Evolutionary conservation across 2,113 vertebrate species (phyloP).

Genomic region (Campylomormyrus numenius): DNA sequence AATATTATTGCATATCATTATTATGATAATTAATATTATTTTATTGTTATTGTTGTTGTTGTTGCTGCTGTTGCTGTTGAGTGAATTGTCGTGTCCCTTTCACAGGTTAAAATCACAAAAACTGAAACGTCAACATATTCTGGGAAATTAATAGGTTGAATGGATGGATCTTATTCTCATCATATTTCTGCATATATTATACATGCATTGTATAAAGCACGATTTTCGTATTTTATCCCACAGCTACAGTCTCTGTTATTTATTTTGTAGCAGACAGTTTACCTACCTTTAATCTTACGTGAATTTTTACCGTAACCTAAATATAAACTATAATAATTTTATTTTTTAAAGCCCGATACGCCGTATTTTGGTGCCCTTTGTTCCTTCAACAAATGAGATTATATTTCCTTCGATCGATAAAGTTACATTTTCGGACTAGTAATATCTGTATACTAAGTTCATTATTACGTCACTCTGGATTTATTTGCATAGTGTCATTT

Average conservation of each 20-base stretch:
- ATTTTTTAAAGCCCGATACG: background rate
- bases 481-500: background rate
- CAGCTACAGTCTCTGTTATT: background rate
- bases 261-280: background rate
- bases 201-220: background rate
- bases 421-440: background rate
- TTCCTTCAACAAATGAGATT: background rate
- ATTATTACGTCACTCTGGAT: background rate
- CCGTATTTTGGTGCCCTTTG: background rate
- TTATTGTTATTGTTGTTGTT: background rate
- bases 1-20: background rate
- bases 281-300: background rate
- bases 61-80: background rate
- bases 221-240: background rate
- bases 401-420: background rate
- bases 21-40: slow-evolving; percentile 6
- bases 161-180: background rate
- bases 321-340: background rate
- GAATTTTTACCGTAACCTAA: background rate
- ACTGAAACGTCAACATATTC: background rate
- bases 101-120: background rate
- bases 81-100: background rate
- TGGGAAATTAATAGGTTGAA: background rate
- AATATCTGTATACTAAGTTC: background rate
- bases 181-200: background rate